These are phyloP conservation scores for Cerastis rubricosa DNA, from an alignment of 2,888 invertebrate genomes.

Conservation along the genomic window DNA sequence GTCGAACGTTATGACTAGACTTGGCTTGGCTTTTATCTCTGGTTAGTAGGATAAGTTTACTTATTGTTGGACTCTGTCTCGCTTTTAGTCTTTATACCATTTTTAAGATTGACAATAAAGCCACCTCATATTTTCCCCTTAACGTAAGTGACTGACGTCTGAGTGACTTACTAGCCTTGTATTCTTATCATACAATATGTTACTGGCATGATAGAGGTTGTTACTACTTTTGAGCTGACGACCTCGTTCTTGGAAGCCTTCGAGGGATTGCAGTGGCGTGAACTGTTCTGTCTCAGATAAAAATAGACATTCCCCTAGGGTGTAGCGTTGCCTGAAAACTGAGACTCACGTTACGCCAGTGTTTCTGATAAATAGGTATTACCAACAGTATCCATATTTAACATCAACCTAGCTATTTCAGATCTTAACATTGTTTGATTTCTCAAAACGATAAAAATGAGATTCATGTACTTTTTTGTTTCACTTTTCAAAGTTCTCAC, in stretches of 20 bases:
- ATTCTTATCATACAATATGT: conserved; percentile 5
- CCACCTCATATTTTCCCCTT: not conserved
- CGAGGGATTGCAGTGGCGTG: not conserved
- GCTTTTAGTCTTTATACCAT: not conserved
- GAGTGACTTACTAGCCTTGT: not conserved
- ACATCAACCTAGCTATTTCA: not conserved
- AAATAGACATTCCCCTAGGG: conserved; percentile 4
- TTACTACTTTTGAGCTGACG: conserved; percentile 14
- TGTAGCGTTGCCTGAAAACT: not conserved
- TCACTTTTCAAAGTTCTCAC: not conserved
- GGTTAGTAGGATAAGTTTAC: not conserved
- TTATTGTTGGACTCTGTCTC: not conserved
- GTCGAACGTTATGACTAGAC: conserved; percentile 1
- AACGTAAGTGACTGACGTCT: not conserved
- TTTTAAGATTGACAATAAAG: not conserved
- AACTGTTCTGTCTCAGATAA: conserved; percentile 7
- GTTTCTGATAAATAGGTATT: not conserved
- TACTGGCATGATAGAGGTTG: not conserved
- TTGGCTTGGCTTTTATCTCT: not conserved
- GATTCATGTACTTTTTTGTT: not conserved
- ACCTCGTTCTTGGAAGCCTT: not conserved
- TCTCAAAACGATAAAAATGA: not conserved
- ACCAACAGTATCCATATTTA: not conserved
- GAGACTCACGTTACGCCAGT: not conserved
- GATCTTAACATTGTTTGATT: not conserved